Evolutionary conservation across 30 jellyfish, hydroid and myxozoan genomes (phyloP).

Genomic region (Aurelia aurita complex sp. Pacific): DNA sequence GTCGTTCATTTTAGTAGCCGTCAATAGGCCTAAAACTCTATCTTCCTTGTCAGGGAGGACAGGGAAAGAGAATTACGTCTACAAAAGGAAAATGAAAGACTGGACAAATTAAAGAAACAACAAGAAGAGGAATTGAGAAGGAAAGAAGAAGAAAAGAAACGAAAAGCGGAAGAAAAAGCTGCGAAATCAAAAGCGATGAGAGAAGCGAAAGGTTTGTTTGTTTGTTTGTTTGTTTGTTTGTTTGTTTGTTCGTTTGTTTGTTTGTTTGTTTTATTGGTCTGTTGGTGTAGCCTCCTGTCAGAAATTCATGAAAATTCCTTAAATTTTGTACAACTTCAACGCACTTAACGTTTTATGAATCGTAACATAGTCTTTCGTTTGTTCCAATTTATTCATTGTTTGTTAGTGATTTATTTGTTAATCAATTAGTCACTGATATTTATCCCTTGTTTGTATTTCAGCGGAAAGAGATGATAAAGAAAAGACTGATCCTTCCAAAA

Average conservation of each 20-base stretch:
- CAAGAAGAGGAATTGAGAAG: slow-evolving; percentile 89
- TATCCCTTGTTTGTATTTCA: not conserved
- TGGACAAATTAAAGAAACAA: slow-evolving; percentile 73
- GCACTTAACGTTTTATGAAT: too few relatives aligned
- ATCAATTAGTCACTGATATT: too few relatives aligned
- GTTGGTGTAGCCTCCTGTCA: too few relatives aligned
- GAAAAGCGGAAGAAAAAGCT: slow-evolving; percentile 98
- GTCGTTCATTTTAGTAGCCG: too few relatives aligned
- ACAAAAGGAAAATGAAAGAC: slow-evolving; percentile 85
- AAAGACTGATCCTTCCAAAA: slow-evolving; percentile 63
- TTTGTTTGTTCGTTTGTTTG: not conserved
- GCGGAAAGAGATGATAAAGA: slow-evolving; percentile 89
- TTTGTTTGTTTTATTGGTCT: too few relatives aligned
- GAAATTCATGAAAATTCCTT: too few relatives aligned
- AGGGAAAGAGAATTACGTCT: slow-evolving; percentile 79
- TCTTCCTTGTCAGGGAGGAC: slow-evolving; percentile 75
- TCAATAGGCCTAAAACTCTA: too few relatives aligned
- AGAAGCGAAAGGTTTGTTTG: slow-evolving; percentile 83
- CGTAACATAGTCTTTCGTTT: too few relatives aligned
- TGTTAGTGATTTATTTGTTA: too few relatives aligned
- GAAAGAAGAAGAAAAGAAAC: slow-evolving; percentile 91
- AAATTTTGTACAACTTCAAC: too few relatives aligned
- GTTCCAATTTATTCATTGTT: too few relatives aligned
- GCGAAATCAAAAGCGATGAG: slow-evolving; percentile 80
- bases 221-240: not conserved